Evolutionary conservation across 2,113 vertebrate species (phyloP).

Genomic region (Sprattus sprattus): DNA sequence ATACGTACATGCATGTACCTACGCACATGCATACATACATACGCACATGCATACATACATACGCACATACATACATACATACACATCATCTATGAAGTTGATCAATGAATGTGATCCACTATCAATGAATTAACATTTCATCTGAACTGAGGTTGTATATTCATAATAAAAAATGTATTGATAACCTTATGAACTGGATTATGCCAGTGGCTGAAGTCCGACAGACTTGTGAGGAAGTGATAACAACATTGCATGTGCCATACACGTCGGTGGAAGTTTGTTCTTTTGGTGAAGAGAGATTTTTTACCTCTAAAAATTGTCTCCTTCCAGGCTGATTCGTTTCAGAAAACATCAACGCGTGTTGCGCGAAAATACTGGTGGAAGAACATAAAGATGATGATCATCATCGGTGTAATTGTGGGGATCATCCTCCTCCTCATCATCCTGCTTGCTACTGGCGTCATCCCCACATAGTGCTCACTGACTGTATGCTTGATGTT

Average conservation of each 20-base stretch:
- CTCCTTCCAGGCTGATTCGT: slow-evolving; percentile 71
- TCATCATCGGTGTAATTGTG: slow-evolving; percentile 69
- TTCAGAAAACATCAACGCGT: slow-evolving; percentile 69
- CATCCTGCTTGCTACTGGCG: slow-evolving; percentile 70
- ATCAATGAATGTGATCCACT: too few relatives aligned
- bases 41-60: too few relatives aligned
- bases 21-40: too few relatives aligned
- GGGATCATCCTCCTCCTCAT: slow-evolving; percentile 73
- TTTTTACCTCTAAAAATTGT: not conserved
- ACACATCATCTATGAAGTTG: too few relatives aligned
- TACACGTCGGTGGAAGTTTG: not conserved
- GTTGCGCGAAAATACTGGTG: slow-evolving; percentile 78
- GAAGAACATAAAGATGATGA: slow-evolving; percentile 78
- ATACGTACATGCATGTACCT: too few relatives aligned
- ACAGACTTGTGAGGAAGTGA: too few relatives aligned
- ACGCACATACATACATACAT: too few relatives aligned
- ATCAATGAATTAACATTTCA: too few relatives aligned
- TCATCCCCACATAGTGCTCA: slow-evolving; percentile 61
- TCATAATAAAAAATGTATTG: too few relatives aligned
- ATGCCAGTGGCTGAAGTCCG: too few relatives aligned
- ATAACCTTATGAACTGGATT: too few relatives aligned
- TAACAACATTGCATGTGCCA: not conserved
- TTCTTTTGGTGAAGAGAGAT: not conserved
- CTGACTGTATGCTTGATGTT: not conserved
- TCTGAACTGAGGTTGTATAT: too few relatives aligned